Conservation (phyloP, 1,140 invertebrate genomes). For the Papilio polytes region DNA sequence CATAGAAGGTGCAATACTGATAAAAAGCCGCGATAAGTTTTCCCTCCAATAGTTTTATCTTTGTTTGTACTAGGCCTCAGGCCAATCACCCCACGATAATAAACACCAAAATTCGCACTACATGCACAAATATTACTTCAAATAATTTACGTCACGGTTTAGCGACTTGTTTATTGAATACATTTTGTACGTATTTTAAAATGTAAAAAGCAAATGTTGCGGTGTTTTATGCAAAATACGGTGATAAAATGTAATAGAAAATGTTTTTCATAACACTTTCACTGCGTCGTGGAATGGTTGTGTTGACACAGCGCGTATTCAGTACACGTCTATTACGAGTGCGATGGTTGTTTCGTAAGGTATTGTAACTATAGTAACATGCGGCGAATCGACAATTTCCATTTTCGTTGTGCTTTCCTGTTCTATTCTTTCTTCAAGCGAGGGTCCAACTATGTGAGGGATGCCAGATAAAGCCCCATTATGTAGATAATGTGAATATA, state of each 20-base stretch:
- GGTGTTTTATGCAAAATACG: conserved; percentile 29
- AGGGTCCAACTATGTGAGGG: conserved; percentile 66
- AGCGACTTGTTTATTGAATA: background rate
- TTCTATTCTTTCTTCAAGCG: conserved; percentile 57
- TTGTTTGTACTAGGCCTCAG: conserved; percentile 52
- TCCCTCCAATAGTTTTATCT: conserved; percentile 52
- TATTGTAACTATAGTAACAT: conserved; percentile 31
- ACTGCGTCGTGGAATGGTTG: conserved; percentile 8
- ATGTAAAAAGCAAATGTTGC: conserved; percentile 20
- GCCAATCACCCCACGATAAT: conserved; percentile 13
- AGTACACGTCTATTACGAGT: conserved; percentile 25
- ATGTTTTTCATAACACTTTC: conserved; percentile 31
- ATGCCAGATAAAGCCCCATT: conserved; percentile 78
- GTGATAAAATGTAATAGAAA: conserved; percentile 28
- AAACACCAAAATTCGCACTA: background rate
- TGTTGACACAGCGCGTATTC: conserved; percentile 17
- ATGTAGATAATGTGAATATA: conserved; percentile 83
- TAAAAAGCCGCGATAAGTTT: conserved; percentile 48
- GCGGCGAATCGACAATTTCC: conserved; percentile 55
- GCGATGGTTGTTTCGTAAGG: conserved; percentile 12
- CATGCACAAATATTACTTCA: conserved; percentile 12
- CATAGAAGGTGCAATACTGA: conserved; percentile 54
- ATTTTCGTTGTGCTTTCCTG: conserved; percentile 51
- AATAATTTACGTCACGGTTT: conserved; percentile 1
- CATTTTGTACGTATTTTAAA: conserved; percentile 37